Evolutionary conservation across 2,888 invertebrate genomes (phyloP), one percentile per base, ranked within the genome.

Genomic region (Phania funesta): DNA sequence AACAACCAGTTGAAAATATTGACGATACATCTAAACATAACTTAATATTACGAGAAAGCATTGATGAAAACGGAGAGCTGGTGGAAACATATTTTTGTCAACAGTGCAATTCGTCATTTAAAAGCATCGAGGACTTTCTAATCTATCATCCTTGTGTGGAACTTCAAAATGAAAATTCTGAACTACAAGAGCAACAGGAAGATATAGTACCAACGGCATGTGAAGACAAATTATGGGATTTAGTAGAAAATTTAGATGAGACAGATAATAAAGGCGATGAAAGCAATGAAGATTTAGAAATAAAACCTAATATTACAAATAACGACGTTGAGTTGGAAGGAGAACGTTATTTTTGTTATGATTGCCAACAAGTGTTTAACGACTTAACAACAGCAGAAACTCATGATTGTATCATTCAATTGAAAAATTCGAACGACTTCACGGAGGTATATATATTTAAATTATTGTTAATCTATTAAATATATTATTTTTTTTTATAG

Each of bases 311-410:
- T 54, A 38, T 50, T 24, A 1, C 38, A 16, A 38, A n/a, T 16
- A 24, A 32, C 16, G 11, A 0, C 0, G 9, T 65, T 2, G 74
- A 82, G 18, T 9, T 50, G 7, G 74, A 78, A 29, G 48, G 50
- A 0, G 84, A 89, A 35, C 87, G 86, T 9, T 89, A 87, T 70
- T 87, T 87, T 38, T 89, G 89, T 70, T 87, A 86, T 41, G 88
- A 89, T 29, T 89, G 89, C 32, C 86, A 87, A 18, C 84, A 82
- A 58, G 86, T 89, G 52, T 88, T 89, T 38, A 85, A 85, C 7
- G 87, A 87, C 16, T 84, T 87, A 1, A 68, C 75, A 26, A 83
- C 83, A 22, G 89, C 89, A 9, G 88, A 89, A 62, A 85, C 87
- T 13, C 89, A 89, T 68, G 81, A 84, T 16, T 86, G 86, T 50